Evolutionary conservation across 2,888 invertebrate genomes (phyloP).

Genomic region (Patella caerulea): DNA sequence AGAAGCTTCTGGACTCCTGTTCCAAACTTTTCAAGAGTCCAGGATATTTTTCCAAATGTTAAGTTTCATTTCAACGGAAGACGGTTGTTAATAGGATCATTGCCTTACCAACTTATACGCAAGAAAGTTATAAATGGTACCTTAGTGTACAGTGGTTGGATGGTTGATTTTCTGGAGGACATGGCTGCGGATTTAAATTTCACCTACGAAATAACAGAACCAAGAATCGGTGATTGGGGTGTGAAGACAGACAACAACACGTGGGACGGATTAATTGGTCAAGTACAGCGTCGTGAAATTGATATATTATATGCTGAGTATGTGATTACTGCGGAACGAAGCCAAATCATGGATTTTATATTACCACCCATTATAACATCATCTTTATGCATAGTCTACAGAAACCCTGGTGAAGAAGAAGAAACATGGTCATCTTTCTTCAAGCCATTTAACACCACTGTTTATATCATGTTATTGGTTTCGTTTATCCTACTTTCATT

Average conservation of each 20-base stretch:
- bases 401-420: slow-evolving; percentile 9
- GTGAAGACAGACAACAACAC: background rate
- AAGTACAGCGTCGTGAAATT: background rate
- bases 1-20: background rate
- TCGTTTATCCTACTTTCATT: slow-evolving; percentile 6
- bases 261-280: background rate
- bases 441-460: slow-evolving; percentile 5
- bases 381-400: slow-evolving; percentile 8
- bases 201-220: slow-evolving; percentile 15
- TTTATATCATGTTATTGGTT: background rate
- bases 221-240: slow-evolving; percentile 16
- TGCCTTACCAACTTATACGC: background rate
- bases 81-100: background rate
- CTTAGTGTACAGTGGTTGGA: slow-evolving; percentile 14
- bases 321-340: slow-evolving; percentile 2
- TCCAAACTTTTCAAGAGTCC: background rate
- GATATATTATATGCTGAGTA: slow-evolving; percentile 16
- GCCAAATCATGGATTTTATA: slow-evolving; percentile 17
- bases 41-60: slow-evolving; percentile 13
- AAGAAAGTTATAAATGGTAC: background rate
- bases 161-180: background rate
- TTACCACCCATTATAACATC: slow-evolving; percentile 14
- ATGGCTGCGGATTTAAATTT: slow-evolving; percentile 13
- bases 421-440: background rate
- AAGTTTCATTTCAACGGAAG: slow-evolving; percentile 17